Conservation (phyloP, 1,140 invertebrate genomes). For the Conus betulinus region DNA sequence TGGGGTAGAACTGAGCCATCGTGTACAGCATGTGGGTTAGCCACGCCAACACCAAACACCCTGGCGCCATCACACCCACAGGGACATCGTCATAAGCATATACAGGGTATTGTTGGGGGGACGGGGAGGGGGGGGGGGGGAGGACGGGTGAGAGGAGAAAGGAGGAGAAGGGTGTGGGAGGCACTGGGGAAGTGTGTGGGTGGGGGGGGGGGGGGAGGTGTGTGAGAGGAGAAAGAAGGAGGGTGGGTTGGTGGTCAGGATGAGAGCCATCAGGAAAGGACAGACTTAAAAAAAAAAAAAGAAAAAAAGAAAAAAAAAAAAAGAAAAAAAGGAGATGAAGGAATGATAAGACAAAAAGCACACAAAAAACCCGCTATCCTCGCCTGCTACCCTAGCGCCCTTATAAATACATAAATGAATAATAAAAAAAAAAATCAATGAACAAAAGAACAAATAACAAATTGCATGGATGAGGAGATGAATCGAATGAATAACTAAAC, state of each 20-base stretch:
- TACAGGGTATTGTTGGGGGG: neutral
- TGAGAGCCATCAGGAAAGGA: neutral
- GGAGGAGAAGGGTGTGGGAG: neutral
- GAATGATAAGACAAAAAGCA: neutral
- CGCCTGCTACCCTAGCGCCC: too few species aligned
- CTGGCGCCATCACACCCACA: constrained; percentile 16
- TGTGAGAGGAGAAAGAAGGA: neutral
- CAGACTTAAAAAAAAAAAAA: neutral
- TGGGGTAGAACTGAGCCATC: constrained; percentile 75
- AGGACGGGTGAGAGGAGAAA: too few species aligned
- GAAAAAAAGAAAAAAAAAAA: neutral
- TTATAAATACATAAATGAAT: neutral
- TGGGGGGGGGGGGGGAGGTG: neutral
- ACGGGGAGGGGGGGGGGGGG: neutral
- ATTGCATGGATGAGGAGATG: too few species aligned
- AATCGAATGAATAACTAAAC: too few species aligned
- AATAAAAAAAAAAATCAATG: neutral
- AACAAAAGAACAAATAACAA: neutral
- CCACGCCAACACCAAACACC: constrained; percentile 45
- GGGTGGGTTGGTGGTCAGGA: neutral
- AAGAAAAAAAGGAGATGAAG: neutral
- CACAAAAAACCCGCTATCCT: neutral
- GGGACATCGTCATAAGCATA: neutral
- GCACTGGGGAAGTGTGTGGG: neutral
- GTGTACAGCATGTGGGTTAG: constrained; percentile 61